These are phyloP conservation scores for Enoplosus armatus DNA, from an alignment of 2,797 vertebrate species.

Conservation along the genomic window DNA sequence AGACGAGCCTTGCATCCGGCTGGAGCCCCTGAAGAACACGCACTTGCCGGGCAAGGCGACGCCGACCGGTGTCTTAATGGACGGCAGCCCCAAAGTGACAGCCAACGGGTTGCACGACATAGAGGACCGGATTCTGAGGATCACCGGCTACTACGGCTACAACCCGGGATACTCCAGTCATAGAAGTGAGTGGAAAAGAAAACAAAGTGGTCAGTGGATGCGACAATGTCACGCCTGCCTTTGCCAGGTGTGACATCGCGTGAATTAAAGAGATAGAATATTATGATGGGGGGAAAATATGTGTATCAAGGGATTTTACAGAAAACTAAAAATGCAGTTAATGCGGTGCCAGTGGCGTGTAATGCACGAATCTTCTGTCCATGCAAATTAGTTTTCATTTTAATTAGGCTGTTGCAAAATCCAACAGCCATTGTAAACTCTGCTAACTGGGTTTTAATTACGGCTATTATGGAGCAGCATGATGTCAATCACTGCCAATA, in stretches of 20 bases:
- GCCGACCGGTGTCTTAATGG: conserved; percentile 65
- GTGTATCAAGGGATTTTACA: neutral
- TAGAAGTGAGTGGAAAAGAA: conserved; percentile 91
- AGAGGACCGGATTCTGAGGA: conserved; percentile 96
- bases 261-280: conserved; percentile 14
- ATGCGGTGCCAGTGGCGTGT: neutral
- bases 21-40: conserved; percentile 80
- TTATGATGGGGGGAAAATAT: neutral
- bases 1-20: conserved; percentile 77
- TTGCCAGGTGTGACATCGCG: conserved; percentile 28
- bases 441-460: conserved; percentile 48
- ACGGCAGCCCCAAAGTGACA: conserved; percentile 88
- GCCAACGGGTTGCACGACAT: conserved; percentile 97
- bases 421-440: conserved; percentile 6
- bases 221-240: conserved; percentile 31
- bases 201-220: conserved; percentile 43
- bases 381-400: conserved; percentile 29
- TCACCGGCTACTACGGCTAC: conserved; percentile 99
- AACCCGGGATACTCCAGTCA: conserved; percentile 97
- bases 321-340: neutral
- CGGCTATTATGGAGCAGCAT: conserved; percentile 37
- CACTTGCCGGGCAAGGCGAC: conserved; percentile 81
- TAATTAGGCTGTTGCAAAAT: conserved; percentile 21
- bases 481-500: conserved; percentile 35
- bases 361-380: neutral